phyloP scores from a whole-genome alignment of 1,140 invertebrate species.

The Planococcus citri region DNA sequence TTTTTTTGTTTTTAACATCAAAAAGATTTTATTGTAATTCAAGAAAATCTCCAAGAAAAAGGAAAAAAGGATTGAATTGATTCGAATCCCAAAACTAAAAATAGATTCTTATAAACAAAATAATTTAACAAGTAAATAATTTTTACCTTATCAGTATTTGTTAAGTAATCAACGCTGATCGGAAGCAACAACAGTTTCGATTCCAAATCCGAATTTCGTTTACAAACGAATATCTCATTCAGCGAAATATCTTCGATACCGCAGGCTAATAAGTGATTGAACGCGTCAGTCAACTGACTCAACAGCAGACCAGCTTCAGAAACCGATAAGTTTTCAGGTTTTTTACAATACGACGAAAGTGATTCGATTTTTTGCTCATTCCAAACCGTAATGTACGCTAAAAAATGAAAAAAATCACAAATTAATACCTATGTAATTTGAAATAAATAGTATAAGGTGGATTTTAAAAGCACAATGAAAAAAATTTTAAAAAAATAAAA shows the following conservation, averaged over 20 bases:
- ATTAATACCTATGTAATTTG: conserved; percentile 20
- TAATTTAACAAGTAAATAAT: background rate
- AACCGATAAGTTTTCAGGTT: conserved; percentile 33
- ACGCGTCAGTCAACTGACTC: conserved; percentile 62
- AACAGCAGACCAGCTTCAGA: conserved; percentile 54
- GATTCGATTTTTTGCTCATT: conserved; percentile 55
- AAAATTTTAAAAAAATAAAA: no score
- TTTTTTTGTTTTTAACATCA: no score
- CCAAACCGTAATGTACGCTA: conserved; percentile 60
- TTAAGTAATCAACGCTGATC: background rate
- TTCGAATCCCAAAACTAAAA: no score
- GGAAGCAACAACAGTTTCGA: conserved; percentile 55
- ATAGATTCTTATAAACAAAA: background rate
- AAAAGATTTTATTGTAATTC: background rate
- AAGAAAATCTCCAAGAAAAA: no score
- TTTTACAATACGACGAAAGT: conserved; percentile 26
- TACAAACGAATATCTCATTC: conserved; percentile 48
- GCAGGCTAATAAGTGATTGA: conserved; percentile 70
- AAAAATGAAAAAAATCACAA: no score
- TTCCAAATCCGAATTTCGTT: conserved; percentile 44
- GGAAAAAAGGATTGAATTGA: no score
- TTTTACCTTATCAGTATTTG: background rate
- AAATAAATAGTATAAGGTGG: conserved; percentile 21
- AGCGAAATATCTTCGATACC: conserved; percentile 64
- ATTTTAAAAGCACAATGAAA: background rate